Base-by-base conservation (phyloP, 2,888 invertebrate genomes). In the Alcis repandata region DNA sequence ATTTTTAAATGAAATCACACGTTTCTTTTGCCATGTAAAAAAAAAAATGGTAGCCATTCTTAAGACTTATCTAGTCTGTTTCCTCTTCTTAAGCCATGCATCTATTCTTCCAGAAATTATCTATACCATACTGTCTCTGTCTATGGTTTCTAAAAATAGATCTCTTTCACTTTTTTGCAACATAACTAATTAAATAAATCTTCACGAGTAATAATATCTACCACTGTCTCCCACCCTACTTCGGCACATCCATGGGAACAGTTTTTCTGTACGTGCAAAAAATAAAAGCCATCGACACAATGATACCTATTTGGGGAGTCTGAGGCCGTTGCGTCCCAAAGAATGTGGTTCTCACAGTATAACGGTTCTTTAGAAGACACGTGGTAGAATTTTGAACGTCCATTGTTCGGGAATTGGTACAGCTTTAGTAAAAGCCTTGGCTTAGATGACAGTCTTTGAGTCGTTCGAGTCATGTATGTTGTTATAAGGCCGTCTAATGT, bases 221-320 rank as follows among this genome's bases (percentile, higher is more conserved):
- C 9, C 57, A 45, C 0, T 6, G 17, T 33, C 57, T 57, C 60
- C 45, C 15, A 8, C 6, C 32, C 57, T 52, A 57, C 36, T 22
- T 27, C 43, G 33, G 33, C 56, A 45, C 41, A 61, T 19, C 19
- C 65, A 60, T 66, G 65, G 60, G 65, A 66, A 61, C 60, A 45
- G 46, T 57, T 57, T 57, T 65, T 64, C 43, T 60, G 51, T 57
- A 38, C 52, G 65, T 66, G 65, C 65, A 66, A 66, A 66, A 66
- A 66, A 58, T 57, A 52, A 65, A 64, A 61, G 33, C 33, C 17
- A 54, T 51, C 54, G 40, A 45, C 60, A 65, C 56, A 66, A 66
- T 48, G 15, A 59, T 27, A 27, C 46, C 32, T 40, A 46, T 60
- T 65, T 58, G 20, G n/a, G 57, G 57, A 61, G 65, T 52, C 57